phyloP scores from a whole-genome alignment of 2,888 invertebrate species.

The Meghimatium bilineatum region DNA sequence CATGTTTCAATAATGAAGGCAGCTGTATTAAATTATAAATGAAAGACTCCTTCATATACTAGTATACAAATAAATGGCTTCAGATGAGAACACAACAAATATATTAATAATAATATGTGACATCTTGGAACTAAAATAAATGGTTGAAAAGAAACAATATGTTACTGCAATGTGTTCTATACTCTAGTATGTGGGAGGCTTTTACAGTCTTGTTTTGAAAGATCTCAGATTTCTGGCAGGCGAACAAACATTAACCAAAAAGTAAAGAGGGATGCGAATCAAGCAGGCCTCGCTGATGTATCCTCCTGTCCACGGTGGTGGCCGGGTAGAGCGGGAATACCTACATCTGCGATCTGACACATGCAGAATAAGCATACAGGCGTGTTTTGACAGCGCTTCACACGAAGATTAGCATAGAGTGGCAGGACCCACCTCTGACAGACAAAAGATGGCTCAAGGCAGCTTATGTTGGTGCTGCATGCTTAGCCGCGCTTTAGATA shows the following conservation, averaged over 20 bases:
- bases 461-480: not conserved
- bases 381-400: constrained; percentile 39
- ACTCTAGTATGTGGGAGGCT: not conserved
- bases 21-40: too few relatives aligned
- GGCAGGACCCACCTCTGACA: constrained; percentile 43
- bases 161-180: not conserved
- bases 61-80: not conserved
- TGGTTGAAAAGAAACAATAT: too few relatives aligned
- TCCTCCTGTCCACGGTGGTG: not conserved
- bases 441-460: constrained; percentile 24
- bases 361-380: constrained; percentile 47
- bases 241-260: constrained; percentile 34
- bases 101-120: not conserved
- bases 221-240: constrained; percentile 43
- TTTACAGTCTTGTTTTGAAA: constrained; percentile 21
- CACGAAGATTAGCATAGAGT: constrained; percentile 37
- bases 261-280: constrained; percentile 26
- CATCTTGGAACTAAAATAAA: too few relatives aligned
- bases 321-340: constrained; percentile 28
- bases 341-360: constrained; percentile 40
- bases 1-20: too few relatives aligned
- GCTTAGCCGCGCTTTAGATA: not conserved
- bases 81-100: not conserved
- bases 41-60: too few relatives aligned
- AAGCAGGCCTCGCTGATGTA: not conserved